Evolutionary conservation across 2,797 vertebrate species (phyloP).

Genomic region (Xiphophorus birchmanni): DNA sequence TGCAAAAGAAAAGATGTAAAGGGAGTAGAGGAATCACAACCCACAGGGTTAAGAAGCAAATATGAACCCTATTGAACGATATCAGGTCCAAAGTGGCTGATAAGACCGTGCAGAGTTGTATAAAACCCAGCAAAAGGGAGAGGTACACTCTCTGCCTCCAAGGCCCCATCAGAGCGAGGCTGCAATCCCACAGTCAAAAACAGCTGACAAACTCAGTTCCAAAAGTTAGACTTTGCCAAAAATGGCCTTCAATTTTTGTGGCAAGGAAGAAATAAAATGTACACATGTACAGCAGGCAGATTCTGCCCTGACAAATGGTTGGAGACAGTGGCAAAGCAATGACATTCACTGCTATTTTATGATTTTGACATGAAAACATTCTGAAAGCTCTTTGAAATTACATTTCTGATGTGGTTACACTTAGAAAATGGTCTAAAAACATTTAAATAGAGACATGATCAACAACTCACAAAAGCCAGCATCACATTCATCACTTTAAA

Average conservation of each 20-base stretch:
- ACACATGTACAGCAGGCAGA: constrained; percentile 66
- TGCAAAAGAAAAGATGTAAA: constrained; percentile 88
- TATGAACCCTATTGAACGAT: constrained; percentile 91
- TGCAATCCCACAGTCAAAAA: constrained; percentile 90
- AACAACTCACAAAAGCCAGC: constrained; percentile 79
- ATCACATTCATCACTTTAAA: constrained; percentile 40
- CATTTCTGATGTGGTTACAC: constrained; percentile 69
- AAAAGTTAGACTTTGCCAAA: constrained; percentile 72
- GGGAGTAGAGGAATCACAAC: constrained; percentile 78
- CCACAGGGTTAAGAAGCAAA: constrained; percentile 83
- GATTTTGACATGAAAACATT: constrained; percentile 69
- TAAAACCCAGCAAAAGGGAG: constrained; percentile 67
- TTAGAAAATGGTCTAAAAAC: constrained; percentile 69
- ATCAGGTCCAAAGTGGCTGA: constrained; percentile 78
- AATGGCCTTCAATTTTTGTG: constrained; percentile 63
- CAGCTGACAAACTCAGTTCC: constrained; percentile 83
- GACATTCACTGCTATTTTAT: constrained; percentile 74
- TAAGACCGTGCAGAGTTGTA: constrained; percentile 74
- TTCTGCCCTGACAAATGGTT: constrained; percentile 70
- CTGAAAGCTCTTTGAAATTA: constrained; percentile 56
- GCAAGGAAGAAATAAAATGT: constrained; percentile 49
- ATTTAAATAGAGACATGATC: constrained; percentile 68
- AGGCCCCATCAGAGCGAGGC: constrained; percentile 84
- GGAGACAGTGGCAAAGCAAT: constrained; percentile 72
- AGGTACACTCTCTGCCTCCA: constrained; percentile 62